Conservation (phyloP, 2,797 vertebrate genomes). For the Falco peregrinus region DNA sequence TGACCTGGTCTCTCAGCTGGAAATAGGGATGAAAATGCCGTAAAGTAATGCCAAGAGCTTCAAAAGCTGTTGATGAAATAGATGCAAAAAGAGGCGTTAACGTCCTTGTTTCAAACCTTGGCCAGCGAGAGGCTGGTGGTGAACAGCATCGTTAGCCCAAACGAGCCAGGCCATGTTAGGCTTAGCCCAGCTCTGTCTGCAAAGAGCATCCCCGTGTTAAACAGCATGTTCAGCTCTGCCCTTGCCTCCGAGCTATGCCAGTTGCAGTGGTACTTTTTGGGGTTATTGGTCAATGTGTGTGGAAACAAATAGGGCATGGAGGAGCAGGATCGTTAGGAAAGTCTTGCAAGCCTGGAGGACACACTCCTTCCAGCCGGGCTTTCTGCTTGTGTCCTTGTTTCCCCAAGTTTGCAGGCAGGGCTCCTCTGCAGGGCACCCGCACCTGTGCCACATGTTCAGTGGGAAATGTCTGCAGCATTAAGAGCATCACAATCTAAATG, state of each 20-base stretch:
- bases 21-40: neutral
- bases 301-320: accelerated
- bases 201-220: neutral
- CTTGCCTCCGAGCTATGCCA: neutral
- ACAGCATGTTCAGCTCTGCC: accelerated
- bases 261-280: neutral
- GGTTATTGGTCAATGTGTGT: neutral
- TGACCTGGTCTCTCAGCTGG: neutral
- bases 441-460: neutral
- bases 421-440: neutral
- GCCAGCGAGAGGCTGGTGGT: neutral
- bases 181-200: neutral
- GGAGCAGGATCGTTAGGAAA: neutral
- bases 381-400: neutral
- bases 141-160: neutral
- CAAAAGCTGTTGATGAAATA: neutral
- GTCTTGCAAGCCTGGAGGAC: neutral
- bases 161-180: neutral
- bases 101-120: neutral
- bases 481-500: neutral
- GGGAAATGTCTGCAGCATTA: constrained; percentile 14
- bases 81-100: neutral
- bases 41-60: neutral
- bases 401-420: constrained; percentile 2
- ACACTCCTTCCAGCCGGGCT: neutral